These are phyloP conservation scores for Sebastes oblongus DNA, from an alignment of 2,797 vertebrate genomes.

Conservation along the genomic window DNA sequence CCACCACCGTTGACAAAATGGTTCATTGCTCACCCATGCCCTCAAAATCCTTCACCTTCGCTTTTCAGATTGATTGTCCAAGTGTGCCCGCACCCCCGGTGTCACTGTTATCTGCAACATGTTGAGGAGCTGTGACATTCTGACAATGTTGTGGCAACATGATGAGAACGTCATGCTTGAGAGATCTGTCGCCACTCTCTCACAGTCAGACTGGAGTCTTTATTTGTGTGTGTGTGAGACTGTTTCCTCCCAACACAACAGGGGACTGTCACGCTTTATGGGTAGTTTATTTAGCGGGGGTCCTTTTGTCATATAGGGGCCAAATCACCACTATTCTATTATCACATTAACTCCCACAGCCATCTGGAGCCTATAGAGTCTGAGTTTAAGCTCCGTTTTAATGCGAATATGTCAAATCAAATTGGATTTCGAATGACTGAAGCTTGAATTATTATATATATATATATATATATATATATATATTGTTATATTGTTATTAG, in stretches of 20 bases:
- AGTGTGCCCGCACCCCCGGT: constrained; percentile 13
- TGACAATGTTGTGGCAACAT: constrained; percentile 77
- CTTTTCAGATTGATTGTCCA: constrained; percentile 35
- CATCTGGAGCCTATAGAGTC: background rate
- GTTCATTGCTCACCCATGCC: constrained; percentile 14
- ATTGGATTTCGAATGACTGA: background rate
- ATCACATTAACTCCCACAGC: background rate
- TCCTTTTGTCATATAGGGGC: background rate
- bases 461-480: background rate
- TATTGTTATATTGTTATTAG: too few species aligned
- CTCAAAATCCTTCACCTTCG: background rate
- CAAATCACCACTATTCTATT: background rate
- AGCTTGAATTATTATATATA: background rate
- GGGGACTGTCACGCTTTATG: constrained; percentile 28
- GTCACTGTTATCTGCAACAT: constrained; percentile 37
- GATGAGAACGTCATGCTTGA: constrained; percentile 64
- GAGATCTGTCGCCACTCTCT: constrained; percentile 32
- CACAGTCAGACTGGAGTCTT: constrained; percentile 26
- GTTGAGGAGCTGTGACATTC: constrained; percentile 63
- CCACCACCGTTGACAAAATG: background rate
- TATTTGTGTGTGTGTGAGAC: constrained; percentile 2
- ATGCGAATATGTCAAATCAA: background rate
- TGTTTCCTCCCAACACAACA: constrained; percentile 31
- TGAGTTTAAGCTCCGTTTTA: background rate
- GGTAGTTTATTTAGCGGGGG: constrained; percentile 42